These are phyloP conservation scores for Pavo muticus DNA, from an alignment of 2,113 vertebrate species.

Conservation along the genomic window DNA sequence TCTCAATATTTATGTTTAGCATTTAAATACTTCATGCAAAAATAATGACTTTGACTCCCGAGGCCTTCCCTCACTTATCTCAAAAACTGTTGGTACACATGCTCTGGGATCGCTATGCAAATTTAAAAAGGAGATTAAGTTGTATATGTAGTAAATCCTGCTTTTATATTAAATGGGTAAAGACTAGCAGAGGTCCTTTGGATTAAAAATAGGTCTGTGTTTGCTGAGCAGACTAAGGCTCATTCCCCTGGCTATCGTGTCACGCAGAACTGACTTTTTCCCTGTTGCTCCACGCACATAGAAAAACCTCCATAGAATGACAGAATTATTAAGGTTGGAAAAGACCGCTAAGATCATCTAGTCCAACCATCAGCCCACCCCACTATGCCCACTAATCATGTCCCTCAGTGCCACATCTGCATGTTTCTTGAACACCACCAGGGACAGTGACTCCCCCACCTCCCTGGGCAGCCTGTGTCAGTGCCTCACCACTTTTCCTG, in stretches of 20 bases:
- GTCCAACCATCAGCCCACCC: no score
- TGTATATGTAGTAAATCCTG: constrained; percentile 35
- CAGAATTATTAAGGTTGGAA: no score
- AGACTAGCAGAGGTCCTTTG: background rate
- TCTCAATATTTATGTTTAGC: constrained; percentile 62
- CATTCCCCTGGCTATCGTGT: background rate
- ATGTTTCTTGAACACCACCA: no score
- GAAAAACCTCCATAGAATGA: background rate
- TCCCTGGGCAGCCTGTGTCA: no score
- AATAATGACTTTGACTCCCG: constrained; percentile 41
- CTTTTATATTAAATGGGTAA: constrained; percentile 24
- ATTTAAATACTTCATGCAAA: constrained; percentile 66
- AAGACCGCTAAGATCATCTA: no score
- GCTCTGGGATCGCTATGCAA: background rate
- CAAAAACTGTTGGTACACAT: constrained; percentile 31
- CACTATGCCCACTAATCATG: no score
- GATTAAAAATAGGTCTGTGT: constrained; percentile 40
- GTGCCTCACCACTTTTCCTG: no score
- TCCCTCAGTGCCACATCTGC: no score
- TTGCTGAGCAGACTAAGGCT: constrained; percentile 4
- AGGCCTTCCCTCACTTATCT: constrained; percentile 48
- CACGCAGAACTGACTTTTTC: background rate
- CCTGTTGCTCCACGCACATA: background rate
- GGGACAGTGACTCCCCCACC: no score
- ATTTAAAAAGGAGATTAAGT: constrained; percentile 30